phyloP scores from a whole-genome alignment of 2,888 invertebrate genomes.

The Boloria euphrosyne region DNA sequence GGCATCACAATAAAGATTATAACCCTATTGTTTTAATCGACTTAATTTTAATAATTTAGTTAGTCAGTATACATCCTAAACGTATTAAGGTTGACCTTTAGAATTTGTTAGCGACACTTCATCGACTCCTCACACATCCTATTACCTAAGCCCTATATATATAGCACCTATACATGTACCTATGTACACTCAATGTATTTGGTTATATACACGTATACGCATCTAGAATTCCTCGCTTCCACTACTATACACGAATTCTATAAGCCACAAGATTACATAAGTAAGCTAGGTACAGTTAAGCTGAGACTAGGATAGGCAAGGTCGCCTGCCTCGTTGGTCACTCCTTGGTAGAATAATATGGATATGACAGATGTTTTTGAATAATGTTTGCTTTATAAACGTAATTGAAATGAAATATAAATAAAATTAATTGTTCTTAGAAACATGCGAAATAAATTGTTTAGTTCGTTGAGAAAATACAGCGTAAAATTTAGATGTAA shows the following conservation, averaged over 20 bases:
- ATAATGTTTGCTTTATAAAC: not conserved
- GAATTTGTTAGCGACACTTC: too few species aligned
- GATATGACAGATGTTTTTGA: constrained; percentile 43
- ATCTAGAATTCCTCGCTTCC: constrained; percentile 17
- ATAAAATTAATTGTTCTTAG: not conserved
- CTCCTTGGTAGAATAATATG: constrained; percentile 35
- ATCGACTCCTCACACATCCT: too few species aligned
- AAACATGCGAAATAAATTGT: too few species aligned
- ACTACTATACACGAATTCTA: constrained; percentile 29
- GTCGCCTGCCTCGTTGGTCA: constrained; percentile 60
- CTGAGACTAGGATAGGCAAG: constrained; percentile 67
- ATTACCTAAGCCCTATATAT: not conserved
- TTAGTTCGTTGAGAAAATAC: too few species aligned
- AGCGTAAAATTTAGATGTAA: too few species aligned
- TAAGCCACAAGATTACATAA: constrained; percentile 39
- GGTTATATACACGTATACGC: constrained; percentile 20
- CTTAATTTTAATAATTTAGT: too few species aligned
- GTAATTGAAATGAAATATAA: not conserved
- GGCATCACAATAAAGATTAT: too few species aligned
- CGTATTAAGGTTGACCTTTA: too few species aligned
- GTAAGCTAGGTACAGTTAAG: constrained; percentile 50
- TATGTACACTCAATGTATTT: constrained; percentile 12
- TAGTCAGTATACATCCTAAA: too few species aligned
- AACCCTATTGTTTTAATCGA: too few species aligned
- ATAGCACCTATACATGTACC: not conserved